Evolutionary conservation across 2,113 vertebrate genomes (phyloP).

Genomic region (Colaptes auratus): DNA sequence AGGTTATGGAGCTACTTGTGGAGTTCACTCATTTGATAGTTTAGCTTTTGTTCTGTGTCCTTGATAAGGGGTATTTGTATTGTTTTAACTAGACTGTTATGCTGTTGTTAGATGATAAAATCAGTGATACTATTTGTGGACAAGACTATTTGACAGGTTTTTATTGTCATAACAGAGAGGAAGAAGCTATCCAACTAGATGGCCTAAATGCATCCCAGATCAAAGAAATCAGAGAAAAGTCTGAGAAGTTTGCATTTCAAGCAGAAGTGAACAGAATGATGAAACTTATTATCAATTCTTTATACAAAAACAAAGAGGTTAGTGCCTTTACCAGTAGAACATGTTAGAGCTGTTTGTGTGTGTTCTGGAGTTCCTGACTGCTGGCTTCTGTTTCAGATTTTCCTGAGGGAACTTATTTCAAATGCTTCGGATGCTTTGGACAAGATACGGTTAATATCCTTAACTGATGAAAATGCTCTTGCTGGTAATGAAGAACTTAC

Average conservation of each 20-base stretch:
- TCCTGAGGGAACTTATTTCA: constrained; percentile 93
- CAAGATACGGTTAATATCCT: constrained; percentile 90
- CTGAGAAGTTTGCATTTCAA: constrained; percentile 96
- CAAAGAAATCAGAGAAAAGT: constrained; percentile 96
- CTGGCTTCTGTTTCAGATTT: constrained; percentile 81
- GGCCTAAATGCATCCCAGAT: constrained; percentile 96
- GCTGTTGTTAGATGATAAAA: background rate
- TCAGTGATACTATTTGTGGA: background rate
- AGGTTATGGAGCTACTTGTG: background rate
- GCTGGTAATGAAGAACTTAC: constrained; percentile 90
- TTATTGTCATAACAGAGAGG: constrained; percentile 82
- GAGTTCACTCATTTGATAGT: fast-evolving
- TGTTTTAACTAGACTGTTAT: background rate
- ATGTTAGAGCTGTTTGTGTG: background rate
- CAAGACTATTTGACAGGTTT: background rate
- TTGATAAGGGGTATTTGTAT: background rate
- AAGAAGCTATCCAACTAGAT: constrained; percentile 96
- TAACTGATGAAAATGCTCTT: constrained; percentile 88
- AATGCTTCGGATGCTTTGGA: constrained; percentile 94
- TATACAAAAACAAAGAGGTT: constrained; percentile 99
- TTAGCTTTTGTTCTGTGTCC: background rate
- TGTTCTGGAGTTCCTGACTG: constrained; percentile 1
- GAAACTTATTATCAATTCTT: constrained; percentile 98
- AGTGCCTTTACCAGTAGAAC: constrained; percentile 1
- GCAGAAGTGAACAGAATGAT: constrained; percentile 99